These are phyloP conservation scores for Drosophila rellima DNA, from an alignment of 2,888 invertebrate genomes.

Conservation along the genomic window DNA sequence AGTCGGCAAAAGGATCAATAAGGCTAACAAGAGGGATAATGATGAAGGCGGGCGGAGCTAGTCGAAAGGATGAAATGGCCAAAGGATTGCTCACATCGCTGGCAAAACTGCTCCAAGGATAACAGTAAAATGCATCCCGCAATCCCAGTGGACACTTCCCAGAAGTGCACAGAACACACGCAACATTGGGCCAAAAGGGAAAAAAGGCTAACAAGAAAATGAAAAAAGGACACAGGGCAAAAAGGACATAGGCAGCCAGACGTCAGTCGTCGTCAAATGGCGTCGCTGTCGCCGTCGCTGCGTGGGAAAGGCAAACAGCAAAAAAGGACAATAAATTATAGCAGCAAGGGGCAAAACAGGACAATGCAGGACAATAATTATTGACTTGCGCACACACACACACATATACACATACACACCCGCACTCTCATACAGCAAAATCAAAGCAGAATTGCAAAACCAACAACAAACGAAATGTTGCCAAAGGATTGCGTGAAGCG, in stretches of 20 bases:
- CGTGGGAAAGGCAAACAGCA: slow-evolving; percentile 75
- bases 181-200: slow-evolving; percentile 31
- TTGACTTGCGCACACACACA: slow-evolving; percentile 41
- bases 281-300: slow-evolving; percentile 41
- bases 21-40: slow-evolving; percentile 18
- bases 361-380: slow-evolving; percentile 75
- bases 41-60: neutral
- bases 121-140: slow-evolving; percentile 12
- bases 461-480: slow-evolving; percentile 37
- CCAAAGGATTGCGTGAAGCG: slow-evolving; percentile 65
- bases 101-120: slow-evolving; percentile 19
- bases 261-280: slow-evolving; percentile 30
- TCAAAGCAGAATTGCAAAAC: slow-evolving; percentile 49
- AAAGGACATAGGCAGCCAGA: slow-evolving; percentile 18
- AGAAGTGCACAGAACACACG: slow-evolving; percentile 49
- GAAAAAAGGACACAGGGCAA: slow-evolving; percentile 34
- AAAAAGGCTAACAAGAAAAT: slow-evolving; percentile 12
- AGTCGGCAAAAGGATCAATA: slow-evolving; percentile 9
- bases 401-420: slow-evolving; percentile 2
- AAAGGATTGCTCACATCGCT: slow-evolving; percentile 37
- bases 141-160: slow-evolving; percentile 30
- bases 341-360: slow-evolving; percentile 40
- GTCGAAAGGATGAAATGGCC: neutral
- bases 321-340: slow-evolving; percentile 67
- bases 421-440: neutral